Conservation (phyloP, 2,888 invertebrate genomes). For the Lamproptera curius region DNA sequence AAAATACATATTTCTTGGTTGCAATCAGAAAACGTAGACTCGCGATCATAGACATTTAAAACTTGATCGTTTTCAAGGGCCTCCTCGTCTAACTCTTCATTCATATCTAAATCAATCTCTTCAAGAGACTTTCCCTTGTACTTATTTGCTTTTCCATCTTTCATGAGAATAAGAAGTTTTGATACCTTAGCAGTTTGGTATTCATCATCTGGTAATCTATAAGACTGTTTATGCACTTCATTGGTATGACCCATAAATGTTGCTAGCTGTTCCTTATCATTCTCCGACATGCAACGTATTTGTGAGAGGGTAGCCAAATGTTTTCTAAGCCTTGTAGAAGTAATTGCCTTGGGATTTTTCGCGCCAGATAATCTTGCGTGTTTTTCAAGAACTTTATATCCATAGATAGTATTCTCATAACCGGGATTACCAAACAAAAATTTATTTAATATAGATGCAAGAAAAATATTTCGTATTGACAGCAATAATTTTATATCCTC, state of each 20-base stretch:
- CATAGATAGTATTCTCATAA: conserved; percentile 23
- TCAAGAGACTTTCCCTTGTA: too few species aligned
- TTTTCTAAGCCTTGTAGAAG: conserved; percentile 35
- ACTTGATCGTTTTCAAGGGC: conserved; percentile 24
- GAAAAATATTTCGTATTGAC: conserved; percentile 19
- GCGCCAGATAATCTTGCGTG: conserved; percentile 29
- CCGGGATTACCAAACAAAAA: too few species aligned
- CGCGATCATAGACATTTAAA: conserved; percentile 20
- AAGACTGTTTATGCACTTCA: conserved; percentile 30
- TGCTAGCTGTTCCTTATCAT: conserved; percentile 35
- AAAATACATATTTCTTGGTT: neutral
- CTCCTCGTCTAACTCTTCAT: conserved; percentile 30
- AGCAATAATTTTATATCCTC: conserved; percentile 25
- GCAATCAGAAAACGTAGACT: neutral
- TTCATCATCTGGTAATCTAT: conserved; percentile 33
- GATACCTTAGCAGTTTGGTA: conserved; percentile 36
- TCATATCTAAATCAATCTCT: too few species aligned
- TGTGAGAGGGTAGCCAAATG: conserved; percentile 36
- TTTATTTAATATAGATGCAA: conserved; percentile 20
- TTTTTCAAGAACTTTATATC: conserved; percentile 35
- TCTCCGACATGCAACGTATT: conserved; percentile 34
- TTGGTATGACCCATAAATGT: conserved; percentile 33
- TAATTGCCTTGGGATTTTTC: conserved; percentile 34
- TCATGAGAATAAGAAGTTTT: too few species aligned
- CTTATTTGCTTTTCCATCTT: conserved; percentile 34